Evolutionary conservation across 2,888 invertebrate genomes (phyloP).

Genomic region (Aspidapion aeneum): DNA sequence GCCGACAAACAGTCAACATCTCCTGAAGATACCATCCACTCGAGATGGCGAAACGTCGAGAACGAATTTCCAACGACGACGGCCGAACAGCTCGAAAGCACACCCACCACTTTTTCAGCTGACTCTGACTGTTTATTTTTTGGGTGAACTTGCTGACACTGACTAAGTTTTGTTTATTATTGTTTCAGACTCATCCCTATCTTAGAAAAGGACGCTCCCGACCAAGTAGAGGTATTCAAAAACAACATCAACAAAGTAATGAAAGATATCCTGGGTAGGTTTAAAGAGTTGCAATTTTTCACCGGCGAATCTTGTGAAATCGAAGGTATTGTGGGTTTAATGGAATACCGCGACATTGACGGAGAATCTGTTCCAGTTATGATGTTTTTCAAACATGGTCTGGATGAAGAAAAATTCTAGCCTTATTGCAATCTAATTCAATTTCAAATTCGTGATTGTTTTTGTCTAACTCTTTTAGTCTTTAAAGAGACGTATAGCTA

Average conservation of each 20-base stretch:
- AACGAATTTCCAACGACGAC: no score
- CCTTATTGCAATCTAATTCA: conserved; percentile 20
- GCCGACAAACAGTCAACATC: no score
- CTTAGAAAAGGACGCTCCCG: conserved; percentile 75
- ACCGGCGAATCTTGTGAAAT: conserved; percentile 91
- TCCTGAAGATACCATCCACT: no score
- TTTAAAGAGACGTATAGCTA: not conserved
- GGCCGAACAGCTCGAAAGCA: no score
- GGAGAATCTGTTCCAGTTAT: conserved; percentile 81
- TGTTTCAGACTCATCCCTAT: conserved; percentile 67
- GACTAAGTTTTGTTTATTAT: conserved; percentile 6
- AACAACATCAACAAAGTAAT: conserved; percentile 90
- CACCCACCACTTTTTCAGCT: no score
- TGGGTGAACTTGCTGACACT: no score
- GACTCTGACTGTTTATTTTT: no score
- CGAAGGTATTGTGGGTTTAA: conserved; percentile 90
- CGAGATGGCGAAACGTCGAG: no score
- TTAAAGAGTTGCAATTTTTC: conserved; percentile 91
- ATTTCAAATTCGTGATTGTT: conserved; percentile 13
- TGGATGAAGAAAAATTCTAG: conserved; percentile 94
- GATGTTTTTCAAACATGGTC: conserved; percentile 95
- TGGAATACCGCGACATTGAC: conserved; percentile 89
- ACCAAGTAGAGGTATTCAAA: conserved; percentile 86
- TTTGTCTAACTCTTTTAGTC: conserved; percentile 5
- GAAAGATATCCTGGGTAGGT: conserved; percentile 86